phyloP scores from a whole-genome alignment of 2,113 vertebrate genomes.

The Sander lucioperca region DNA sequence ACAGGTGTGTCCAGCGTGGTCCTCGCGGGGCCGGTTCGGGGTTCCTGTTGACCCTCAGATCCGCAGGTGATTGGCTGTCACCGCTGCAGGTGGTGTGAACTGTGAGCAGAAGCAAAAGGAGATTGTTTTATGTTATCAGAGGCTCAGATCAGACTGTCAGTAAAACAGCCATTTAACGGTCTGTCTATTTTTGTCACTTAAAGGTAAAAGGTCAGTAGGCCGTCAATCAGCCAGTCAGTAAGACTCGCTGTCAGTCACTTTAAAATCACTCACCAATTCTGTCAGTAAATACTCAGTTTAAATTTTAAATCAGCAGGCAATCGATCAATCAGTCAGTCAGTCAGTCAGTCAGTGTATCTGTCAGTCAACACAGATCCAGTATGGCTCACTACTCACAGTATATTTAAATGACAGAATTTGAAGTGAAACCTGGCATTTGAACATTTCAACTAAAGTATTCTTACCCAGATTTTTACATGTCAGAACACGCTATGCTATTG shows the following conservation, averaged over 20 bases:
- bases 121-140: not conserved
- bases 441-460: not conserved
- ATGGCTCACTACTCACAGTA: too few species aligned
- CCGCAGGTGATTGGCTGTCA: slow-evolving; percentile 30
- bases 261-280: not conserved
- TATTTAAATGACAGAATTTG: too few species aligned
- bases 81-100: not conserved
- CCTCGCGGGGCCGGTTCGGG: not conserved
- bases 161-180: not conserved
- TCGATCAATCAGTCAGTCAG: accelerated
- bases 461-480: not conserved
- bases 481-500: not conserved
- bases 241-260: not conserved
- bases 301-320: too few species aligned
- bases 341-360: not conserved
- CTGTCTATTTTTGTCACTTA: too few species aligned
- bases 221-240: not conserved
- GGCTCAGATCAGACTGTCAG: not conserved
- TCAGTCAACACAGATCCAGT: too few species aligned
- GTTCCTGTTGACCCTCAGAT: not conserved
- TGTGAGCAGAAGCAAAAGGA: not conserved
- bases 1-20: slow-evolving; percentile 24
- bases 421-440: not conserved
- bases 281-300: not conserved
- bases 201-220: not conserved